Percentiles rank a stretch among this genome's conserved stretches.
Evolutionary conservation across 2,888 invertebrate genomes (phyloP).

Genomic region (Diaperis boleti): DNA sequence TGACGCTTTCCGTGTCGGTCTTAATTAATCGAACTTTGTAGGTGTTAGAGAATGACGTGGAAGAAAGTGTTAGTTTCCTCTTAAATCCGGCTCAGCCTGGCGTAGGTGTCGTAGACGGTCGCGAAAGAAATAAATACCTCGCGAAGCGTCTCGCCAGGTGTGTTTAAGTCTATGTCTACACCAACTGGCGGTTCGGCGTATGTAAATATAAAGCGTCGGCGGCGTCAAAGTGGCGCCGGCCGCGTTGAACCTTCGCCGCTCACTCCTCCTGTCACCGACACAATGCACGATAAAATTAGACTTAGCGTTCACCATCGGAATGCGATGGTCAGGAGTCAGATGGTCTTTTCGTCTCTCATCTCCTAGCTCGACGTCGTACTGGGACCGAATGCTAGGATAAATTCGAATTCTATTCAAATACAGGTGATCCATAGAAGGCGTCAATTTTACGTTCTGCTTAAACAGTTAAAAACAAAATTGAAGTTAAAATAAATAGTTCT

Average conservation of each 20-base stretch:
- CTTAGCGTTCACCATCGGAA: constrained; percentile 15
- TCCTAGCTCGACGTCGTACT: constrained; percentile 13
- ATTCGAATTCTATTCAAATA: too few relatives aligned
- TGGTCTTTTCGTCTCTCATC: constrained; percentile 4
- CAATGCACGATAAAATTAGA: constrained; percentile 37
- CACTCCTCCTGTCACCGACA: constrained; percentile 37
- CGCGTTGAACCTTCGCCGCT: constrained; percentile 30
- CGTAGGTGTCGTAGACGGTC: constrained; percentile 18
- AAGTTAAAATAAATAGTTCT: too few relatives aligned
- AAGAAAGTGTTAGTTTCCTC: not conserved
- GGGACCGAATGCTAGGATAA: too few relatives aligned
- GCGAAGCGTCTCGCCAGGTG: constrained; percentile 44
- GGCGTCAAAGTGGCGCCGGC: constrained; percentile 45
- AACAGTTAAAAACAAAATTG: too few relatives aligned
- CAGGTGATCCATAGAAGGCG: too few relatives aligned
- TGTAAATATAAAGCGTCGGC: constrained; percentile 44
- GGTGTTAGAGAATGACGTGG: not conserved
- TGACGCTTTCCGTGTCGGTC: not conserved
- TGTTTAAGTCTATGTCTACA: constrained; percentile 39
- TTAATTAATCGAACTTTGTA: not conserved
- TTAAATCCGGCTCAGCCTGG: not conserved
- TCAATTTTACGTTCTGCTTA: too few relatives aligned
- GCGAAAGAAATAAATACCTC: constrained; percentile 28
- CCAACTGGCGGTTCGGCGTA: constrained; percentile 40
- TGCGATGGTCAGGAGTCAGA: constrained; percentile 32